phyloP scores from a whole-genome alignment of 2,888 invertebrate species.

The Diarsia brunnea region DNA sequence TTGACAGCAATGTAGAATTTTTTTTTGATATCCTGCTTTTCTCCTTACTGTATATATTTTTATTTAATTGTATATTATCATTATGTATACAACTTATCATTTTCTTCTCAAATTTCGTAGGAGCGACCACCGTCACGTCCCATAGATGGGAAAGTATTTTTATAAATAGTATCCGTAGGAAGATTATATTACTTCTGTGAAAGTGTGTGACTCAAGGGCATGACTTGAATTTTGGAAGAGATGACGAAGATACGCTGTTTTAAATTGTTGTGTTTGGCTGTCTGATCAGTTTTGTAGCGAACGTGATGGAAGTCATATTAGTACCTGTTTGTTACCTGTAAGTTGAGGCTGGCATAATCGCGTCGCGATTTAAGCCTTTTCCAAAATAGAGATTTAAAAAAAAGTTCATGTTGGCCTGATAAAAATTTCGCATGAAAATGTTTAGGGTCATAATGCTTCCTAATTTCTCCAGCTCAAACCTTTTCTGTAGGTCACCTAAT shows the following conservation, averaged over 20 bases:
- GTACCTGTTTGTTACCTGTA: neutral
- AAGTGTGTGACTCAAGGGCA: constrained; percentile 39
- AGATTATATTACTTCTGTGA: constrained; percentile 33
- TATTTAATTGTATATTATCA: neutral
- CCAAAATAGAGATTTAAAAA: too few relatives aligned
- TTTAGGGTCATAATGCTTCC: neutral
- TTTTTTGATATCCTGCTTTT: neutral
- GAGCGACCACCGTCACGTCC: constrained; percentile 6
- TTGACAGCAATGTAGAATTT: neutral
- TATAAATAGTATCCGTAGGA: constrained; percentile 20
- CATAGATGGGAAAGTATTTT: constrained; percentile 15
- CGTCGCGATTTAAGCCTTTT: too few relatives aligned
- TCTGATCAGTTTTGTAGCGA: neutral
- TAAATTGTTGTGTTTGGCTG: neutral
- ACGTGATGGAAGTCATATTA: neutral
- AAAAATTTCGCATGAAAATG: neutral
- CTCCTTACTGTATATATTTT: neutral
- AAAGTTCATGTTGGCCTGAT: neutral
- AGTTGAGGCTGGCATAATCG: too few relatives aligned
- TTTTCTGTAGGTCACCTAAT: neutral
- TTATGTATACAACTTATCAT: neutral
- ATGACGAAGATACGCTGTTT: constrained; percentile 25
- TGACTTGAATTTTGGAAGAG: constrained; percentile 40
- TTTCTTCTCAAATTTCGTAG: neutral
- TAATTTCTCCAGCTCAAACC: neutral